These are phyloP conservation scores for Rhorus exstirpatorius DNA, from an alignment of 2,888 invertebrate genomes.

Conservation along the genomic window DNA sequence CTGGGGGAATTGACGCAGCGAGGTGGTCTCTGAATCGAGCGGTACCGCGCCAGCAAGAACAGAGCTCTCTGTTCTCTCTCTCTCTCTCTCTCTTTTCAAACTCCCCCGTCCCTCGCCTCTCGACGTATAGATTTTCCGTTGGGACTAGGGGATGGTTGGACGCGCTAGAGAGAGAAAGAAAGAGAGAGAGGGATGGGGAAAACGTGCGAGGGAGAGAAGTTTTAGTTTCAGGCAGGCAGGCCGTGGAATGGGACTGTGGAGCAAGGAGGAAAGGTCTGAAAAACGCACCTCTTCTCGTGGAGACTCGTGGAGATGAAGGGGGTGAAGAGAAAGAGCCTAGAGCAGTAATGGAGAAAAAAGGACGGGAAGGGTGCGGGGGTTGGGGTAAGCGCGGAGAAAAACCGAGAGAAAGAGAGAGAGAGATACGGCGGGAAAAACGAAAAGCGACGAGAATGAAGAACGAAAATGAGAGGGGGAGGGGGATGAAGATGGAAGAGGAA, in stretches of 20 bases:
- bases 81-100: constrained; percentile 22
- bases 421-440: constrained; percentile 59
- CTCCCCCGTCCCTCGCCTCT: constrained; percentile 60
- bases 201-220: constrained; percentile 64
- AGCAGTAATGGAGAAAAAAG: constrained; percentile 42
- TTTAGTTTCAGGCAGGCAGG: constrained; percentile 71
- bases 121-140: constrained; percentile 81
- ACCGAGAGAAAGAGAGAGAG: constrained; percentile 15
- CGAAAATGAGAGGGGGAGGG: constrained; percentile 40
- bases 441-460: constrained; percentile 47
- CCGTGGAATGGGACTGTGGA: constrained; percentile 32
- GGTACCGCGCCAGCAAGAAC: constrained; percentile 69
- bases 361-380: constrained; percentile 26
- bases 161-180: constrained; percentile 32
- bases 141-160: constrained; percentile 76
- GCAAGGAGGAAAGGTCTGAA: constrained; percentile 42
- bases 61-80: constrained; percentile 62
- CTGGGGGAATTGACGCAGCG: constrained; percentile 53
- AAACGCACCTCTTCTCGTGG: constrained; percentile 68
- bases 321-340: constrained; percentile 66
- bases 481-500: constrained; percentile 17
- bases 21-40: constrained; percentile 72
- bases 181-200: constrained; percentile 33
- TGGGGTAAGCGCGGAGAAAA: constrained; percentile 5
- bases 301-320: constrained; percentile 65